Evolutionary conservation across 2,113 vertebrate species (phyloP).

Genomic region (Varanus komodoensis): DNA sequence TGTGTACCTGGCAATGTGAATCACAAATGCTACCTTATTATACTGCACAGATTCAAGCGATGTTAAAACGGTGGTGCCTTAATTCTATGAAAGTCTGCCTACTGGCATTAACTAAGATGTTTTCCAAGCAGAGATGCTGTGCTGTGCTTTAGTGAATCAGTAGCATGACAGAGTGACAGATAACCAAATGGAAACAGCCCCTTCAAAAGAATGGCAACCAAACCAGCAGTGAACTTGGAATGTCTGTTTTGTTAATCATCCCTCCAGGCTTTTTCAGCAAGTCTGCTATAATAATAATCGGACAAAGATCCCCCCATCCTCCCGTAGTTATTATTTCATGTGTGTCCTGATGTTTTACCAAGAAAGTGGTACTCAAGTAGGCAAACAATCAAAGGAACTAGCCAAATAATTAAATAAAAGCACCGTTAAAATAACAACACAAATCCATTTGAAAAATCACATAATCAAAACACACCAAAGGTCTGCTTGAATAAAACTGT

Average conservation of each 20-base stretch:
- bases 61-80: background rate
- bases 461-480: no score
- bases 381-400: no score
- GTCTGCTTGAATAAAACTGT: no score
- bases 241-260: background rate
- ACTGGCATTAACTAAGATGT: background rate
- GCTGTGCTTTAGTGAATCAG: background rate
- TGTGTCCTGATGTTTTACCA: no score
- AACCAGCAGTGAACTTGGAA: background rate
- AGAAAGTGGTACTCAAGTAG: no score
- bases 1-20: background rate
- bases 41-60: background rate
- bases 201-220: background rate
- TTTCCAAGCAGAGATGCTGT: background rate
- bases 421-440: no score
- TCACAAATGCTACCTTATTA: background rate
- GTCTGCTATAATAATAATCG: background rate
- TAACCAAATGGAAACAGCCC: background rate
- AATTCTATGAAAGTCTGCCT: background rate
- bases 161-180: background rate
- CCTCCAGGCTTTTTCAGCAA: background rate
- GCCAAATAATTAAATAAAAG: no score
- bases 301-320: background rate
- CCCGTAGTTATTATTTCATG: no score
- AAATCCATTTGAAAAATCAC: no score